Percentiles rank a stretch among this genome's conserved stretches.
Conservation (phyloP, 2,113 vertebrate species). For the Cervus canadensis region DNA sequence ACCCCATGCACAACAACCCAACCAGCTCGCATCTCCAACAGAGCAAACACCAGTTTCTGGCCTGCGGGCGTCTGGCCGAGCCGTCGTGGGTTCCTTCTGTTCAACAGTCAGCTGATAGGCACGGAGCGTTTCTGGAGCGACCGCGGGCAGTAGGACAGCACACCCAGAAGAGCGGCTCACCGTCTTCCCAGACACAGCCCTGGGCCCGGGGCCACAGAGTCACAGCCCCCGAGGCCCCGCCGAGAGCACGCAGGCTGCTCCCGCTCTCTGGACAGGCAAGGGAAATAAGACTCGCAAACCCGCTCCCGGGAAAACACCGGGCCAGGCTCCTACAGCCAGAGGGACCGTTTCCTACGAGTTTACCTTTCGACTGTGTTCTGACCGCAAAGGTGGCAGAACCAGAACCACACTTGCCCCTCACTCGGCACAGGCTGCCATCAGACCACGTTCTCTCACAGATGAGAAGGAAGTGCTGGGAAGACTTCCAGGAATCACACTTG, state of each 20-base stretch:
- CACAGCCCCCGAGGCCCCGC: background rate
- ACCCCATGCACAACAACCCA: background rate
- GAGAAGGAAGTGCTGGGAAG: background rate
- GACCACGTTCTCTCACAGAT: background rate
- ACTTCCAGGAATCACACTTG: background rate
- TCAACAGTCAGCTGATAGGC: background rate
- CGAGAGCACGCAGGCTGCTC: conserved; percentile 32
- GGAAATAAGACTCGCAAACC: conserved; percentile 24
- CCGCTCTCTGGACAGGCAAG: background rate
- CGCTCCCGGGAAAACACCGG: conserved; percentile 20
- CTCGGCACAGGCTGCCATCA: background rate
- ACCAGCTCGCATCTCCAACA: background rate
- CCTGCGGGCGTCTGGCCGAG: background rate
- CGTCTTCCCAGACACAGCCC: conserved; percentile 31
- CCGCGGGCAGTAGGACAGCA: background rate
- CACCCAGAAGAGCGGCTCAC: background rate
- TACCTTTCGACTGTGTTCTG: too few relatives aligned
- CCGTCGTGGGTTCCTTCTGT: background rate
- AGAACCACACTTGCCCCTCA: background rate
- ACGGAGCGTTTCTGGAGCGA: background rate
- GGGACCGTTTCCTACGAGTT: conserved; percentile 2
- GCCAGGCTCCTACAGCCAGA: background rate
- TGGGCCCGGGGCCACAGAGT: background rate
- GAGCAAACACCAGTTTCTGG: rapidly evolving
- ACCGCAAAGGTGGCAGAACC: background rate